These are phyloP conservation scores for Axis porcinus DNA, from an alignment of 2,113 vertebrate species.

Conservation along the genomic window DNA sequence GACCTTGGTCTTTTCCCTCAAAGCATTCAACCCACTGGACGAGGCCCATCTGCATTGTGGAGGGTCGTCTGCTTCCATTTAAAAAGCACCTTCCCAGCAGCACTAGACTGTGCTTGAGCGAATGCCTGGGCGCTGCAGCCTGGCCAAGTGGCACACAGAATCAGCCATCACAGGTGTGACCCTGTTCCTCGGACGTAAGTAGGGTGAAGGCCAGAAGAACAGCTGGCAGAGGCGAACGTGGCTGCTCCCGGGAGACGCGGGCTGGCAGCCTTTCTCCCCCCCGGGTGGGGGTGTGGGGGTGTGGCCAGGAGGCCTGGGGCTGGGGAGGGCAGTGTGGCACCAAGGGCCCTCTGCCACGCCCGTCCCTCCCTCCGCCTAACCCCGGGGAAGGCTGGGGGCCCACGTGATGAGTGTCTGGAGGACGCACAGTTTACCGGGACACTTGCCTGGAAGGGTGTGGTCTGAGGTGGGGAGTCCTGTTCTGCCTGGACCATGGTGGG, in stretches of 20 bases:
- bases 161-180: background rate
- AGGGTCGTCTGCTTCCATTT: background rate
- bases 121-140: background rate
- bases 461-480: accelerated
- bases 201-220: background rate
- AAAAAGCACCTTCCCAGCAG: background rate
- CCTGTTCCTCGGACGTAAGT: no score
- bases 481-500: accelerated
- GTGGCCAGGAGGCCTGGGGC: background rate
- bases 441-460: background rate
- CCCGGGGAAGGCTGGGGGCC: no score
- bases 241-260: background rate
- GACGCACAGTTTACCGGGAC: accelerated
- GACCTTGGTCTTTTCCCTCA: background rate
- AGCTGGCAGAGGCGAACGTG: accelerated
- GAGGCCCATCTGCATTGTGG: background rate
- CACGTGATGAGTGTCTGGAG: background rate
- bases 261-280: background rate
- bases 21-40: background rate
- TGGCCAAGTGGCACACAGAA: background rate
- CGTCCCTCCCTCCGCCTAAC: accelerated
- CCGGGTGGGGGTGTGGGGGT: accelerated
- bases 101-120: background rate
- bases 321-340: background rate
- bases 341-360: accelerated